Evolutionary conservation across 2,797 vertebrate species (phyloP).

Genomic region (Ptychadena robeensis): DNA sequence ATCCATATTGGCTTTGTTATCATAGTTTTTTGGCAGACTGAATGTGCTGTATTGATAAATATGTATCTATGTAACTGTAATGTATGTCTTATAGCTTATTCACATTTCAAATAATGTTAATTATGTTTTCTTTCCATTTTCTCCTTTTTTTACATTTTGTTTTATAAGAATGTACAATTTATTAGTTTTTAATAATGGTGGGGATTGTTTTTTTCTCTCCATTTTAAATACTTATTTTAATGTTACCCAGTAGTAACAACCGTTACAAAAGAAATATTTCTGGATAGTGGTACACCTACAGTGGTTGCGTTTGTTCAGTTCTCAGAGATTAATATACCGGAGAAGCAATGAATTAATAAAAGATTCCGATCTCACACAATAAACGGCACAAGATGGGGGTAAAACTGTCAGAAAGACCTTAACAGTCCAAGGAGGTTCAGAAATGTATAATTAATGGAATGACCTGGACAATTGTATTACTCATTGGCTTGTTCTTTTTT

Average conservation of each 20-base stretch:
- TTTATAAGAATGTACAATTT: slow-evolving; percentile 87
- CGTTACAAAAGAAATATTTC: slow-evolving; percentile 78
- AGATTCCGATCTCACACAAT: slow-evolving; percentile 18
- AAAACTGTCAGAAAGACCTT: slow-evolving; percentile 3
- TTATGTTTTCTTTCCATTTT: slow-evolving; percentile 70
- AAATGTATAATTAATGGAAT: slow-evolving; percentile 8
- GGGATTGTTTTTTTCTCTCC: slow-evolving; percentile 79
- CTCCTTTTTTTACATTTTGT: slow-evolving; percentile 72
- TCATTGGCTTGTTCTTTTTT: slow-evolving; percentile 9
- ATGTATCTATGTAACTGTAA: slow-evolving; percentile 96
- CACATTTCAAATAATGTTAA: slow-evolving; percentile 86
- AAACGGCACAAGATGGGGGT: neutral
- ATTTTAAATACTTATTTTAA: slow-evolving; percentile 76
- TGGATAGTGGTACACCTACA: slow-evolving; percentile 70
- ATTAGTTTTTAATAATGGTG: slow-evolving; percentile 85
- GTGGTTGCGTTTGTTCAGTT: slow-evolving; percentile 57
- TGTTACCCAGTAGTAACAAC: slow-evolving; percentile 77
- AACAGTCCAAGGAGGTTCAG: slow-evolving; percentile 1
- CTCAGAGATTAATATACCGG: neutral
- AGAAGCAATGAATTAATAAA: slow-evolving; percentile 9
- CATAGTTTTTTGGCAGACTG: slow-evolving; percentile 91
- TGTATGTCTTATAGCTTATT: slow-evolving; percentile 91
- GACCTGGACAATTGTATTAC: neutral
- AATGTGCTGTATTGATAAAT: slow-evolving; percentile 93
- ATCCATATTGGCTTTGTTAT: slow-evolving; percentile 94